Evolutionary conservation across 2,797 vertebrate genomes (phyloP), one percentile per base, ranked within the genome.

Genomic region (Sebastes cheni): DNA sequence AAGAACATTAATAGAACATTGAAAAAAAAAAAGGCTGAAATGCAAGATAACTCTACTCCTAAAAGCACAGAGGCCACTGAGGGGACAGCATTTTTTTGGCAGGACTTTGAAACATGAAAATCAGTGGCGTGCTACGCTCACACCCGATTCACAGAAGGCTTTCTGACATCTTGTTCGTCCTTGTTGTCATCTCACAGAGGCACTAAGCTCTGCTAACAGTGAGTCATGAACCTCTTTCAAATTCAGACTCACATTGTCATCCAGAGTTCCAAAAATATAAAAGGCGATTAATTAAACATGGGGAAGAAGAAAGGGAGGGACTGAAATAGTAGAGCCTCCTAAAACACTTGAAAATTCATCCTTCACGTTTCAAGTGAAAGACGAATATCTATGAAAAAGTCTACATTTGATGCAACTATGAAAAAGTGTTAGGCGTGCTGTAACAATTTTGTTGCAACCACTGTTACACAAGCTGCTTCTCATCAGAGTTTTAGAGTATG

Each of bases 221-320:
- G 81, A 88, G 70, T 83, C 85, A 85, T 27, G 29, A 42, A 75
- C 14, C 62, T 79, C 75, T 73, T 14, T 68, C 20, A 83, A 84
- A 84, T 64, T 78, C 64, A 82, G 60, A 80, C 46, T 74, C 67
- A 58, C 59, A 83, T 78, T 86, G 81, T 91, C 79, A 80, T 84
- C 67, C 9, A 12, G 36, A 66, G 71, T 77, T 80, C 83, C 80
- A 84, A 86, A 90, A 89, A 89, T 89, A 90, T 74, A 56, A 85
- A 52, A 79, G 50, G 3, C 0, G 42, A 89, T 92, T 58, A 86
- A 91, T 88, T 86, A 91, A 86, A 90, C 79, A 92, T 86, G 81
- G 30, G 56, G 34, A 30, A 67, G 78, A 72, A 60, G 78, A 72
- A 60, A 60, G 30, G 69, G 58, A 67, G 46, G 46, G 66, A 72